Conservation (phyloP, 2,797 vertebrate species). For the Nyctibius grandis region DNA sequence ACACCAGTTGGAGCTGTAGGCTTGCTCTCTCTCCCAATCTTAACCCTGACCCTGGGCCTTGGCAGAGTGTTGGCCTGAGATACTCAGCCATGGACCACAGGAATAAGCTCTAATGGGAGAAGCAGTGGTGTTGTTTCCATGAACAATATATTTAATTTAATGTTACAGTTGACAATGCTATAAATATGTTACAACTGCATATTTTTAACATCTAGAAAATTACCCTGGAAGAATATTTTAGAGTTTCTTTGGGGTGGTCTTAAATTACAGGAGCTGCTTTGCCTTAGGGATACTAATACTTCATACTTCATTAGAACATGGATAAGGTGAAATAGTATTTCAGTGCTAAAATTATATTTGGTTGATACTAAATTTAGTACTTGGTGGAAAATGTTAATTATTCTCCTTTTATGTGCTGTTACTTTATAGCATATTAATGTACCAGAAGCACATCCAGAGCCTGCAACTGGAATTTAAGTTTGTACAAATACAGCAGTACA, state of each 20-base stretch:
- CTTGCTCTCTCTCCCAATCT: background rate
- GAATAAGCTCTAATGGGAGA: background rate
- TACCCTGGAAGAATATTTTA: background rate
- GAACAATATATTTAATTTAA: background rate
- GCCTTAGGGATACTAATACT: background rate
- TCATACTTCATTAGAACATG: background rate
- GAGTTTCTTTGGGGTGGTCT: background rate
- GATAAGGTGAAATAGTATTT: background rate
- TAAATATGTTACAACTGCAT: background rate
- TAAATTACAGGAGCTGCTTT: background rate
- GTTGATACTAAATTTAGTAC: background rate
- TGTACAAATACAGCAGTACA: background rate
- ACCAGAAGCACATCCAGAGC: background rate
- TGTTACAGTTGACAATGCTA: background rate
- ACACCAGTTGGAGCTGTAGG: background rate
- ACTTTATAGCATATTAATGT: background rate
- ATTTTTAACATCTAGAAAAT: conserved; percentile 11
- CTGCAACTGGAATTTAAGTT: background rate
- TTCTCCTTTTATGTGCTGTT: background rate
- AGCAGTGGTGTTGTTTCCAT: background rate
- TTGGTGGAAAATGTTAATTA: conserved; percentile 6
- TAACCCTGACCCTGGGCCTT: background rate
- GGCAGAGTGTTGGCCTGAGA: background rate
- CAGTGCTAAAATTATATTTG: background rate
- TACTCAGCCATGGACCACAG: background rate